Percentiles rank a stretch among this genome's conserved stretches.
phyloP scores from a whole-genome alignment of 2,888 invertebrate genomes.

The Suillia variegata region DNA sequence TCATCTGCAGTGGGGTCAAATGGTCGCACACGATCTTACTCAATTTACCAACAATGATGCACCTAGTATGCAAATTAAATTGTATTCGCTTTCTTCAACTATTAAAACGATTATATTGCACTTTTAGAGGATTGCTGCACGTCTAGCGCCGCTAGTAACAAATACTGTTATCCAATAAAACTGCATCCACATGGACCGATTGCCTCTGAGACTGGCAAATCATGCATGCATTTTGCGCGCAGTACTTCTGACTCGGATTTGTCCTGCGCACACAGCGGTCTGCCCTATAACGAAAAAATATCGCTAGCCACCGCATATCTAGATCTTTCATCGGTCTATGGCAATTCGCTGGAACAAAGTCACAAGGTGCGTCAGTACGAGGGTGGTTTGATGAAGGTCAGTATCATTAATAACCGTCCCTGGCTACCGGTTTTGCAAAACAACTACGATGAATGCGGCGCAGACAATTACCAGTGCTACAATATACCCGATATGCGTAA shows the following conservation, averaged over 20 bases:
- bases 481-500: conserved; percentile 65
- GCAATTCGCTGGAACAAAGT: conserved; percentile 69
- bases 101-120: neutral
- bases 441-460: conserved; percentile 56
- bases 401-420: conserved; percentile 65
- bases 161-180: conserved; percentile 62
- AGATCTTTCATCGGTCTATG: conserved; percentile 81
- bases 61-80: conserved; percentile 29
- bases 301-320: conserved; percentile 59
- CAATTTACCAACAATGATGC: conserved; percentile 32
- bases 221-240: conserved; percentile 70
- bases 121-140: conserved; percentile 43
- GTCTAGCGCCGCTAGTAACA: conserved; percentile 28
- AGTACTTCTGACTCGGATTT: conserved; percentile 69
- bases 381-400: conserved; percentile 70
- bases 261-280: conserved; percentile 64
- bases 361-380: conserved; percentile 68
- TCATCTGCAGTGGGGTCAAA: conserved; percentile 50
- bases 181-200: conserved; percentile 66
- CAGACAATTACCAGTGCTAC: conserved; percentile 72
- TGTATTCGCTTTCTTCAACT: too few species aligned
- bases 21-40: conserved; percentile 48
- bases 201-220: conserved; percentile 61
- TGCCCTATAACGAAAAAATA: conserved; percentile 68
- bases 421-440: conserved; percentile 75